Percentiles rank a stretch among this genome's conserved stretches.
Conservation (phyloP, 2,888 invertebrate species). For the Oithona nana region DNA sequence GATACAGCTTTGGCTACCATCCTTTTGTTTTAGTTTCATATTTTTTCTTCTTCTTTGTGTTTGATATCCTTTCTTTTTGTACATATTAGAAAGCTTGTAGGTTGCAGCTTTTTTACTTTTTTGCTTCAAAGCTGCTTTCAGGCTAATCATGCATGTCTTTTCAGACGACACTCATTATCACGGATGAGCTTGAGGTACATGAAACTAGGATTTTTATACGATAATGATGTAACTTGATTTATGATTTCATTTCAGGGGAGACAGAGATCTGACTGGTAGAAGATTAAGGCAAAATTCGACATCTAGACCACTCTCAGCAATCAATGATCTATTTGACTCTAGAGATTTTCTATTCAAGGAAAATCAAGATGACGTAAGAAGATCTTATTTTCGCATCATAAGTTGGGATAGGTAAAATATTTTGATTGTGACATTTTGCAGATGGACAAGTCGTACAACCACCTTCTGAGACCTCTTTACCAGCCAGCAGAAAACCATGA, state of each 20-base stretch:
- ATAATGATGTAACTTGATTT: too few relatives aligned
- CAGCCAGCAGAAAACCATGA: too few relatives aligned
- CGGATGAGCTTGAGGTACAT: constrained; percentile 6
- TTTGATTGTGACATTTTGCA: too few relatives aligned
- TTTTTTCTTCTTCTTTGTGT: background rate
- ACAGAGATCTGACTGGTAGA: background rate
- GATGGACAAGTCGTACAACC: too few relatives aligned
- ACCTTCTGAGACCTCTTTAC: too few relatives aligned
- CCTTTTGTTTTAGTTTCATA: too few relatives aligned
- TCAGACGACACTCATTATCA: constrained; percentile 10
- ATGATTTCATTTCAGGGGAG: background rate
- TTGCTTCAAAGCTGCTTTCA: too few relatives aligned
- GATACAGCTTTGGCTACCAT: too few relatives aligned
- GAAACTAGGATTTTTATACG: background rate
- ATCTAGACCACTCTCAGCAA: background rate
- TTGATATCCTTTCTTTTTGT: background rate
- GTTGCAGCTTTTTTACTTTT: background rate
- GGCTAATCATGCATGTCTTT: background rate
- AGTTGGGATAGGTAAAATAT: too few relatives aligned
- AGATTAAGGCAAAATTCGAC: background rate
- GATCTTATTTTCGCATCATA: too few relatives aligned
- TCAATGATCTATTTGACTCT: constrained; percentile 1
- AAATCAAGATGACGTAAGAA: constrained; percentile 4
- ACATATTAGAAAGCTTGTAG: background rate
- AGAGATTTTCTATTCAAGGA: background rate